Evolutionary conservation across 1,140 invertebrate species (phyloP).

Genomic region (Drosophila arizonae): DNA sequence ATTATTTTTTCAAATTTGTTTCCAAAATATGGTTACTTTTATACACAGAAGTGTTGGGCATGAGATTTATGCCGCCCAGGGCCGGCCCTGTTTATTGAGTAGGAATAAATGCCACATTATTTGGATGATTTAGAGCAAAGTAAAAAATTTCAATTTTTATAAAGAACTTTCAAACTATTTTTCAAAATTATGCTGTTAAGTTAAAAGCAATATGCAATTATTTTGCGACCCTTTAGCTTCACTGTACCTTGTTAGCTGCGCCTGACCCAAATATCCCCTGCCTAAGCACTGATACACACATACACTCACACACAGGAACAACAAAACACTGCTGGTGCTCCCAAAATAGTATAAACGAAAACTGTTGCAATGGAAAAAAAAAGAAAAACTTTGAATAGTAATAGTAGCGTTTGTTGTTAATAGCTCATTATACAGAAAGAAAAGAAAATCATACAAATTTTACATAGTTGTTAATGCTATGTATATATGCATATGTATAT

Average conservation of each 20-base stretch:
- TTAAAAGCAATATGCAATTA: not conserved
- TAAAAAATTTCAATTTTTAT: not conserved
- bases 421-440: constrained; percentile 61
- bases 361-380: constrained; percentile 27
- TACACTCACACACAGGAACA: constrained; percentile 1
- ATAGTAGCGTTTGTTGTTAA: constrained; percentile 72
- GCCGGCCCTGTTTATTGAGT: constrained; percentile 1
- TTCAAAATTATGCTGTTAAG: not conserved
- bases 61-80: not conserved
- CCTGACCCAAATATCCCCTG: constrained; percentile 1
- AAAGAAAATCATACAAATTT: constrained; percentile 23
- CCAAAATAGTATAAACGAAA: constrained; percentile 56
- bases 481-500: not conserved
- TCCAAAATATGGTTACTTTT: no score
- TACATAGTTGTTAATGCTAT: not conserved
- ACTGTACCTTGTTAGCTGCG: constrained; percentile 23
- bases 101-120: no score
- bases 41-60: not conserved
- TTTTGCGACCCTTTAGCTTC: constrained; percentile 15
- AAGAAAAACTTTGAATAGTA: constrained; percentile 41
- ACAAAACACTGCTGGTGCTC: constrained; percentile 68
- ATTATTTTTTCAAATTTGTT: no score
- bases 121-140: not conserved
- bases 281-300: not conserved
- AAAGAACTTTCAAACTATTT: not conserved